phyloP scores from a whole-genome alignment of 2,113 vertebrate species.

The Mesoclemmys tuberculata region DNA sequence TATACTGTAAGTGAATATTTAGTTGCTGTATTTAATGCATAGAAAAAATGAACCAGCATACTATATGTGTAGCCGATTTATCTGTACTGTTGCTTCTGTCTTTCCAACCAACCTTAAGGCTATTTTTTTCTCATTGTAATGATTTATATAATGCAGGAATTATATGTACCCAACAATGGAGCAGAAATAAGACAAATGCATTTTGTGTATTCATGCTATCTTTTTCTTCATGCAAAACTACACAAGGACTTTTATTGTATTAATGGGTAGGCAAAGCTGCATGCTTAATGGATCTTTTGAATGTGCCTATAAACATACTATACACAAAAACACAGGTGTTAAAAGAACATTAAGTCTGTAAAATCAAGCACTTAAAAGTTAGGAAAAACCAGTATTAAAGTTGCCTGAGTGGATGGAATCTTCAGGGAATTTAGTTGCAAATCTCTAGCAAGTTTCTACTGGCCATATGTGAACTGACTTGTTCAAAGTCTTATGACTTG shows the following conservation, averaged over 20 bases:
- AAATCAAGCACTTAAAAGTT: too few relatives aligned
- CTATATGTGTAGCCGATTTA: background rate
- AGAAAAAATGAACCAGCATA: background rate
- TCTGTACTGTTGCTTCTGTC: background rate
- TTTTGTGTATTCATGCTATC: constrained; percentile 6
- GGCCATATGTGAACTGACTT: background rate
- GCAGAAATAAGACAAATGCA: background rate
- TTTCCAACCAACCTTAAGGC: background rate
- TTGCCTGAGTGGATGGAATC: background rate
- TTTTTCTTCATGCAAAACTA: background rate
- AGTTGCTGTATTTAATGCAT: background rate
- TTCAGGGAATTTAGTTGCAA: background rate
- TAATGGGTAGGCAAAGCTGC: background rate
- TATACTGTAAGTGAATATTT: background rate
- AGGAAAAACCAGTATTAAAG: too few relatives aligned
- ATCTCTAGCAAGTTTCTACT: background rate
- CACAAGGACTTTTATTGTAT: background rate
- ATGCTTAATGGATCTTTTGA: background rate
- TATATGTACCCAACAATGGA: background rate
- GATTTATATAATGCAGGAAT: background rate
- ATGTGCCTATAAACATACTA: background rate
- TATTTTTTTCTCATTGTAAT: background rate
- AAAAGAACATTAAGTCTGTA: too few relatives aligned
- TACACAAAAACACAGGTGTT: background rate
- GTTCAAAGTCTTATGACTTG: background rate